Base-by-base conservation (phyloP, 2,113 vertebrate species). In the Bucco capensis region DNA sequence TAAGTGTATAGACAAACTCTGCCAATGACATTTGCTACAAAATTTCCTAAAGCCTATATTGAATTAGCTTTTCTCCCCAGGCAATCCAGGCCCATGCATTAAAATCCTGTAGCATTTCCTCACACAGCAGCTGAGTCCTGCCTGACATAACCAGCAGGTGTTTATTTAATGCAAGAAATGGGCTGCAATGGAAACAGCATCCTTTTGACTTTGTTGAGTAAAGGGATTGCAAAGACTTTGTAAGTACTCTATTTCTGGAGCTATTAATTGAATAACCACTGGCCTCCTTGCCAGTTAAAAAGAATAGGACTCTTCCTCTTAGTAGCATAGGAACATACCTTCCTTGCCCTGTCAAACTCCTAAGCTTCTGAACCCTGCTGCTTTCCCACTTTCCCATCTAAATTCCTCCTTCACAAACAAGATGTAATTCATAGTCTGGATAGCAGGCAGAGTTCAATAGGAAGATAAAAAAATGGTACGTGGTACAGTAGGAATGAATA, bases 91-190 rank as follows among this genome's bases (percentile, higher is more conserved):
- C 23, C 69, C 35, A 24, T 25, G 8, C 66, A 46, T 49, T 22
- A 84, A 94, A 94, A 89, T 87, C 83, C 47, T 67, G 33, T 58
- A 84, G 37, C 40, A 61, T 74, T 82, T 90, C 70, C 90, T 82
- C 8, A 1, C 42, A 46, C 53, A 65, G 40, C 49, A 74, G 70
- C 57, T 3, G 40, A 79, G 57, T 46, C 62, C 71, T 85, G 62
- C 83, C 70, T 77, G 71, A 50, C 30, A 73, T 65, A 73, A 90
- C 81, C 73, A 62, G 58, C 66, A 89, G 71, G 67, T 84, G 75
- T 90, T 90, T 82, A 40, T 84, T 38, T 37, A 87, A 40, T 56
- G 66, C 78, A 67, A 79, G 60, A 74, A 87, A 51, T 22, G 77
- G 58, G 28, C 57, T 80, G 69, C 57, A 90, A 19, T 44, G 42